Evolutionary conservation across 2,113 vertebrate species (phyloP), one percentile per base, ranked within the genome.

Genomic region (Lophura nycthemera): DNA sequence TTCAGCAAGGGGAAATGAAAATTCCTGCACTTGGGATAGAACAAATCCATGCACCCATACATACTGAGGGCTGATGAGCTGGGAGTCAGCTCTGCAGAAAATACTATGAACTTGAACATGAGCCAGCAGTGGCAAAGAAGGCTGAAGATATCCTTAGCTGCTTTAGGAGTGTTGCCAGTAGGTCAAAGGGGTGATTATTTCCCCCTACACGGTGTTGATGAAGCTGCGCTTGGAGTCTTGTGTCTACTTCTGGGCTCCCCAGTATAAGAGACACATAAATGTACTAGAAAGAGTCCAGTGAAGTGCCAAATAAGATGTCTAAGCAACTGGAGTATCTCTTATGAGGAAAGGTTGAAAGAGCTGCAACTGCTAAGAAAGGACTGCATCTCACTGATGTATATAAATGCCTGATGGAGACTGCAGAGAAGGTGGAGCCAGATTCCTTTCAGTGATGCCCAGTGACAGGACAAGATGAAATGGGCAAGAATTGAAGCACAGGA

Each of bases 331-430:
- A 77, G 11, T 16, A 45, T 74, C 43, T 69, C 16, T 59, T 76
- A 1, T 40, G 30, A 72, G 17, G 27, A 43, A 36, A 83, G 38
- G 2, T 18, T 7, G 27, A 65, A n/a, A 61, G 34, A 27, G 3
- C 16, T 86, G 8, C 50, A 3, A 43, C 42, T 84, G 12, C 21
- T 9, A 42, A 32, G 30, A 65, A 38, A 38, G 32, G 29, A 4
- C 56, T 57, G 3, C 32, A 15, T 57, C 19, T 40, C 80, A 38
- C 0, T 9, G 18, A 6, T 54, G 9, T 69, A 8, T 73, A 12
- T 0, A 0, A 36, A 9, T 22, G 32, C 8, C 43, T 69, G 34
- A 18, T 20, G 8, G 27, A 64, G 30, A 3, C 2, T 56, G 19
- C 32, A 47, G 67, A 43, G 14, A 32, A 29, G 30, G 38, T 29